A percentile compares a stretch with the other conserved stretches of the same genome.
phyloP scores from a whole-genome alignment of 2,888 invertebrate genomes.

The Hypomecis punctinalis region DNA sequence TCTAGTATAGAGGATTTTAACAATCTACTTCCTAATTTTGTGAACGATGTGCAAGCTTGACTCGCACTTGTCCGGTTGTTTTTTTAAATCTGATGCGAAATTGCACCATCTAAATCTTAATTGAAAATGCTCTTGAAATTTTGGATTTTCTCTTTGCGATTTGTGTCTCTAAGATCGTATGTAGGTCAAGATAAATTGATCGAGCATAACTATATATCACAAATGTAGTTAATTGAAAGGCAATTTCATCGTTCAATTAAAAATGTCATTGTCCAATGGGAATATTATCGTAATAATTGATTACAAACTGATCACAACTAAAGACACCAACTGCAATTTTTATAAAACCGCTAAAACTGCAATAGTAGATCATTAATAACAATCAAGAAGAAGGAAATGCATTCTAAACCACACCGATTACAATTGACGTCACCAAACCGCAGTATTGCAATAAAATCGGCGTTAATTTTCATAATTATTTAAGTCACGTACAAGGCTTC shows the following conservation, averaged over 20 bases:
- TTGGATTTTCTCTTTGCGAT: no score
- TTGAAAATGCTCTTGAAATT: no score
- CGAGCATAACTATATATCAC: no score
- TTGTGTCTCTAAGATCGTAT: no score
- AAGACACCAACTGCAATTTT: background rate
- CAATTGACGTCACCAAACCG: constrained; percentile 48
- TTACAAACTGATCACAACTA: background rate
- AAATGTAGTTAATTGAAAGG: background rate
- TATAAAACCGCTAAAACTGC: background rate
- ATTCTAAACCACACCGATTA: constrained; percentile 13
- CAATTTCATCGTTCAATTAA: background rate
- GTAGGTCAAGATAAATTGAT: no score
- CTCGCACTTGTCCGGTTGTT: no score
- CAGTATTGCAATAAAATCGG: constrained; percentile 44
- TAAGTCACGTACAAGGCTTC: constrained; percentile 52
- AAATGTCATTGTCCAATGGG: background rate
- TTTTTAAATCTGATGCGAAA: no score
- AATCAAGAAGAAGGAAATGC: constrained; percentile 18
- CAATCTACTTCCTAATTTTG: no score
- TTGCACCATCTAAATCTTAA: no score
- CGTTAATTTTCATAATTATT: constrained; percentile 44
- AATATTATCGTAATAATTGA: background rate
- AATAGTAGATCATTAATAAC: background rate
- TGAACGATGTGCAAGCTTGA: no score
- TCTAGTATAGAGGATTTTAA: no score